Percentiles rank a stretch among this genome's conserved stretches.
phyloP scores from a whole-genome alignment of 23 tunicate genomes.

The Trididemnum miniatum region DNA sequence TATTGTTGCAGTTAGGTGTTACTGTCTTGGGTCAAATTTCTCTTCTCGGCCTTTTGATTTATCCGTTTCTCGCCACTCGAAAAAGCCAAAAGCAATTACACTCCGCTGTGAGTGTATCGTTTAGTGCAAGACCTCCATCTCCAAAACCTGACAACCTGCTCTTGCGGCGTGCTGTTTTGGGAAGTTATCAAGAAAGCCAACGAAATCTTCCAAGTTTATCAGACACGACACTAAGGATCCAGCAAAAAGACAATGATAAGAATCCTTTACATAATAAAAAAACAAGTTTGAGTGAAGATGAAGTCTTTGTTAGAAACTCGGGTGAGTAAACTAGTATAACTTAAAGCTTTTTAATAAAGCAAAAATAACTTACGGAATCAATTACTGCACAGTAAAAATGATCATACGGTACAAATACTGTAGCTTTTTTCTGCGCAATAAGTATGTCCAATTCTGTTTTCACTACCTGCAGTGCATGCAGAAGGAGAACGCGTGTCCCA shows the following conservation, averaged over 20 bases:
- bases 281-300: neutral
- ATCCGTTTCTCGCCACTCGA: conserved; percentile 30
- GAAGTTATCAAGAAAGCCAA: neutral
- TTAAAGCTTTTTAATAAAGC: too few relatives aligned
- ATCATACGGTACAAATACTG: too few relatives aligned
- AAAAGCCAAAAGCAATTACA: neutral
- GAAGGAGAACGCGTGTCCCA: too few relatives aligned
- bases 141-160: neutral
- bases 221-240: too few relatives aligned
- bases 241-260: too few relatives aligned
- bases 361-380: too few relatives aligned
- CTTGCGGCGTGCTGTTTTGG: neutral
- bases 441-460: too few relatives aligned
- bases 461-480: too few relatives aligned
- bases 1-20: neutral
- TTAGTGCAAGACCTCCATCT: neutral
- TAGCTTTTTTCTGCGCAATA: too few relatives aligned
- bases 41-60: conserved; percentile 53
- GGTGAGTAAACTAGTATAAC: too few relatives aligned
- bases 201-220: neutral
- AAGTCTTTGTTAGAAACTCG: too few relatives aligned
- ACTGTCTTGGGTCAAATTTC: conserved; percentile 31
- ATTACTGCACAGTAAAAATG: too few relatives aligned
- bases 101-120: neutral
- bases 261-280: neutral